Evolutionary conservation across 2,888 invertebrate genomes (phyloP).

Genomic region (Latheticus oryzae): DNA sequence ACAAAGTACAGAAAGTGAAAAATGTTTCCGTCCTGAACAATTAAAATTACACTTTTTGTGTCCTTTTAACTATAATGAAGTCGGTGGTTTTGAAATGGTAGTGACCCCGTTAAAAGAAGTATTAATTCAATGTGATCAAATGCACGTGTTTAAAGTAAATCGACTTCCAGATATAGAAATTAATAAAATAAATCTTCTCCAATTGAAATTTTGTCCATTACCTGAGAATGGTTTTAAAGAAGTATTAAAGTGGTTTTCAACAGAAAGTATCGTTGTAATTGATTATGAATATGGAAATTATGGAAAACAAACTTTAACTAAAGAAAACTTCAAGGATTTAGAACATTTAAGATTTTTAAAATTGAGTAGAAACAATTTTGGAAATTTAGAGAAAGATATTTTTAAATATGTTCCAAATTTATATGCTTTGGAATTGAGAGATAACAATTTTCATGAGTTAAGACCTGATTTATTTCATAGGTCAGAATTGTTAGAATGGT

Average conservation of each 20-base stretch:
- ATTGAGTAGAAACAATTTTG: neutral
- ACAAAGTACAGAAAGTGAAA: no score
- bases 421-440: neutral
- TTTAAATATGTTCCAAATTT: slow-evolving; percentile 2
- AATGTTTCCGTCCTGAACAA: neutral
- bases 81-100: neutral
- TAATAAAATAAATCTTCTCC: neutral
- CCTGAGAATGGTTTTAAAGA: neutral
- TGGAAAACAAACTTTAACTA: neutral
- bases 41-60: neutral
- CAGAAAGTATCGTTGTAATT: neutral
- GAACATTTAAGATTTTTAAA: neutral
- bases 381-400: neutral
- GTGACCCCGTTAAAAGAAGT: neutral
- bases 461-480: neutral
- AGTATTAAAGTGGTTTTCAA: neutral
- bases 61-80: neutral
- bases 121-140: neutral
- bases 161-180: neutral
- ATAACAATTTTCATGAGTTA: neutral
- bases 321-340: neutral
- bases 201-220: neutral
- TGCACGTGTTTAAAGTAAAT: neutral
- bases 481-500: neutral
- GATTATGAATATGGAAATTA: slow-evolving; percentile 1